Percentiles rank a stretch among this genome's conserved stretches.
phyloP scores from a whole-genome alignment of 2,888 invertebrate species.

The Ochropleura leucogaster region DNA sequence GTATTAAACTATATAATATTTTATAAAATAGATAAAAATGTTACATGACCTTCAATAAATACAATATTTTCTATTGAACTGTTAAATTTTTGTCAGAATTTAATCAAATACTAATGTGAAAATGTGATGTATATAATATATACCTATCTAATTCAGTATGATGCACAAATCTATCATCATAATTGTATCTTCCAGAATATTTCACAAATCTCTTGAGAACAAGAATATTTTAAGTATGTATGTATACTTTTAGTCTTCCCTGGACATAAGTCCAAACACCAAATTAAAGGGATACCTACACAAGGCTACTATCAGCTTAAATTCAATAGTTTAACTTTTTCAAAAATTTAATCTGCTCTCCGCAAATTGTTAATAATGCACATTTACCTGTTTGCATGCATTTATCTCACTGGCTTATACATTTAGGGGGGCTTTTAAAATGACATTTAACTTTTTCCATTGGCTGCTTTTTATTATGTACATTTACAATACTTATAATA shows the following conservation, averaged over 20 bases:
- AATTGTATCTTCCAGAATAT: conserved; percentile 63
- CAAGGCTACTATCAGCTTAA: conserved; percentile 62
- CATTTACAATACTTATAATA: conserved; percentile 67
- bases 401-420: conserved; percentile 85
- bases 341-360: conserved; percentile 79
- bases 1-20: conserved; percentile 50
- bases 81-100: conserved; percentile 59
- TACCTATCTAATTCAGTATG: conserved; percentile 54
- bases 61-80: conserved; percentile 59
- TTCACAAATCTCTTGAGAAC: conserved; percentile 67
- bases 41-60: conserved; percentile 57
- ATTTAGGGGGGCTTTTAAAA: conserved; percentile 82
- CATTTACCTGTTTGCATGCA: conserved; percentile 86
- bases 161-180: conserved; percentile 63
- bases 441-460: conserved; percentile 82
- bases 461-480: conserved; percentile 82
- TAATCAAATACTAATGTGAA: conserved; percentile 53
- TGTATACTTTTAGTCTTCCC: conserved; percentile 78
- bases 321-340: conserved; percentile 65
- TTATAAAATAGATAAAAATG: conserved; percentile 57
- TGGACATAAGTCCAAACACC: conserved; percentile 73
- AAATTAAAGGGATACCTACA: conserved; percentile 59
- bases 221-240: conserved; percentile 65
- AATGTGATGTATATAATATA: conserved; percentile 42
- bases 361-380: conserved; percentile 83